Conservation (phyloP, 2,888 invertebrate species). For the Caenorhabditis panamensis region DNA sequence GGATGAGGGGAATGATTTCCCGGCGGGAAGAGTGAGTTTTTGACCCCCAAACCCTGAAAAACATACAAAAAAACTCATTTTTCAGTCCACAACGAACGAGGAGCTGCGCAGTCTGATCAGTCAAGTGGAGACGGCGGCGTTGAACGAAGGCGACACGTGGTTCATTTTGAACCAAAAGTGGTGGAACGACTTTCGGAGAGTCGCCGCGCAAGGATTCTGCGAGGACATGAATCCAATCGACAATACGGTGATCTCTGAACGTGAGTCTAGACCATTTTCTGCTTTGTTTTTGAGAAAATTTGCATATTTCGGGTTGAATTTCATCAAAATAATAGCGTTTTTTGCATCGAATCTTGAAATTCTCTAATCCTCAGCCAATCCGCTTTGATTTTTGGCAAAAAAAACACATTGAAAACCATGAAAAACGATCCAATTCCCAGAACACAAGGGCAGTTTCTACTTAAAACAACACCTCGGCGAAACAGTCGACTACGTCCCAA, state of each 20-base stretch:
- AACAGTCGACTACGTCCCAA: constrained; percentile 63
- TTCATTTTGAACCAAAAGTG: constrained; percentile 64
- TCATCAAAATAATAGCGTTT: too few species aligned
- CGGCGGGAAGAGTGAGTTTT: not conserved
- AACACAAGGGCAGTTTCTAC: constrained; percentile 36
- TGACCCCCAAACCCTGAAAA: not conserved
- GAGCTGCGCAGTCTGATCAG: constrained; percentile 49
- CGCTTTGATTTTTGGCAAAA: too few species aligned
- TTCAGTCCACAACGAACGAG: constrained; percentile 20
- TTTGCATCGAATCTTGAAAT: too few species aligned
- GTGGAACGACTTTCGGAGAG: constrained; percentile 68
- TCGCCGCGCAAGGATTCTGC: constrained; percentile 53
- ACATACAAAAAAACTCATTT: not conserved
- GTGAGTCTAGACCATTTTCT: too few species aligned
- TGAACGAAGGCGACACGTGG: constrained; percentile 64
- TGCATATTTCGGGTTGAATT: too few species aligned
- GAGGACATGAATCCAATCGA: constrained; percentile 67
- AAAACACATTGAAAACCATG: not conserved
- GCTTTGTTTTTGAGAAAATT: too few species aligned
- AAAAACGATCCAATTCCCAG: constrained; percentile 25
- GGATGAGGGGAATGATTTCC: constrained; percentile 31
- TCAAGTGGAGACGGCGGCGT: constrained; percentile 45
- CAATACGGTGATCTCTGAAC: constrained; percentile 64
- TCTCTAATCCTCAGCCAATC: too few species aligned
- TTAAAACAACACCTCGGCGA: constrained; percentile 66